Percentiles rank a stretch among this genome's conserved stretches.
phyloP scores from a whole-genome alignment of 2,888 invertebrate genomes.

The Brenthis hecate region DNA sequence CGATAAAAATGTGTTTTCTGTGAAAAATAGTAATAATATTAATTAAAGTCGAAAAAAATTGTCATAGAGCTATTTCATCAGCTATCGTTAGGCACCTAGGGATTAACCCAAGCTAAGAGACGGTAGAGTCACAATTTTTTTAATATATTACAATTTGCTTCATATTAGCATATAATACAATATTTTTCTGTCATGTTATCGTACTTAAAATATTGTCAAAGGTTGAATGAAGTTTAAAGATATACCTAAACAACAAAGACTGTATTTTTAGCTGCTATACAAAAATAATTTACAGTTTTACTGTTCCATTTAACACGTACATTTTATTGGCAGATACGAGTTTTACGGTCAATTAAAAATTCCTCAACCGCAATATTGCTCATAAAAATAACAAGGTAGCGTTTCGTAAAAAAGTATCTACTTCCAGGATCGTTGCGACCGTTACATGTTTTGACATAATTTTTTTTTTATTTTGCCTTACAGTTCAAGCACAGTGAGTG shows the following conservation, averaged over 20 bases:
- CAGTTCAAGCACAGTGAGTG: too few relatives aligned
- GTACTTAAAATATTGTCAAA: too few relatives aligned
- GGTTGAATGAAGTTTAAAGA: conserved; percentile 8
- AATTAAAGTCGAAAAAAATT: too few relatives aligned
- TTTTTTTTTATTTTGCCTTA: too few relatives aligned
- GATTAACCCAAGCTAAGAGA: too few relatives aligned
- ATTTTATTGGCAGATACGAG: conserved; percentile 33
- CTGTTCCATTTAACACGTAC: conserved; percentile 31
- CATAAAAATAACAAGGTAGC: conserved; percentile 34
- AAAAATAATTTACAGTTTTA: conserved; percentile 31
- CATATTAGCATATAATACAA: neutral
- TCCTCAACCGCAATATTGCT: conserved; percentile 36
- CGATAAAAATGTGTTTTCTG: too few relatives aligned
- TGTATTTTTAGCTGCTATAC: conserved; percentile 4
- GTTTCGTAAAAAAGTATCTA: conserved; percentile 33
- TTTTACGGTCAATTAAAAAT: conserved; percentile 42
- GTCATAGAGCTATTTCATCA: too few relatives aligned
- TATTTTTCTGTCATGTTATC: neutral
- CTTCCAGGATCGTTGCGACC: neutral
- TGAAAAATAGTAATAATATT: too few relatives aligned
- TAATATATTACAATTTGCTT: neutral
- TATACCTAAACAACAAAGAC: conserved; percentile 9
- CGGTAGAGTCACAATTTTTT: too few relatives aligned
- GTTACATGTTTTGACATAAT: too few relatives aligned
- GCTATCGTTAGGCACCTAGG: too few relatives aligned